Evolutionary conservation across 2,888 invertebrate genomes (phyloP).

Genomic region (Tetheella fluctuosa): DNA sequence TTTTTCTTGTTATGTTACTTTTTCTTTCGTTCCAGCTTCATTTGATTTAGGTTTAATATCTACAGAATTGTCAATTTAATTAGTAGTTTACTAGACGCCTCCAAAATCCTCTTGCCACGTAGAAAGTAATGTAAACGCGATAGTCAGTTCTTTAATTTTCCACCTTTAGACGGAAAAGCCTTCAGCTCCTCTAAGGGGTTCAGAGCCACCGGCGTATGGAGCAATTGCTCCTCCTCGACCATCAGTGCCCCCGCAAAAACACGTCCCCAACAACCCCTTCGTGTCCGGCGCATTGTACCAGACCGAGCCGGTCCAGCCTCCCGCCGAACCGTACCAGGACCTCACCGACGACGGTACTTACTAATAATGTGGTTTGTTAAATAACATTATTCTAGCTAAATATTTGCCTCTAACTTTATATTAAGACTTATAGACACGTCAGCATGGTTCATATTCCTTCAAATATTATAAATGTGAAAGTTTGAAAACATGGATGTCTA

Average conservation of each 20-base stretch:
- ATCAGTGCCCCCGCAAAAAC: conserved; percentile 83
- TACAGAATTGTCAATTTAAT: no score
- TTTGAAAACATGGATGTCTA: no score
- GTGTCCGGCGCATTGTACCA: conserved; percentile 85
- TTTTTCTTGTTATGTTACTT: background rate
- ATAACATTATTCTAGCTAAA: background rate
- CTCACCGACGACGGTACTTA: conserved; percentile 71
- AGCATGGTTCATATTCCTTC: background rate
- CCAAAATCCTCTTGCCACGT: background rate
- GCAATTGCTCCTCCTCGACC: conserved; percentile 66
- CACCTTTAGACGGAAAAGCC: conserved; percentile 64
- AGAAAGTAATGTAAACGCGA: background rate
- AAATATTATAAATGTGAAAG: no score
- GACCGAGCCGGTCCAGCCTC: conserved; percentile 87
- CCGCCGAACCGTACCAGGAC: conserved; percentile 82
- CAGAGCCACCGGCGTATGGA: conserved; percentile 70
- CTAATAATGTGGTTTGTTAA: conserved; percentile 34
- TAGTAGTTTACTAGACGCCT: no score
- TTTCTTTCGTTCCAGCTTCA: no score
- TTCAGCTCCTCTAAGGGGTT: conserved; percentile 66
- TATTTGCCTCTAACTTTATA: conserved; percentile 3
- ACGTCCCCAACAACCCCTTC: conserved; percentile 85
- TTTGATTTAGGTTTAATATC: background rate
- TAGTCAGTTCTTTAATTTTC: background rate
- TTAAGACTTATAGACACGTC: conserved; percentile 2